Evolutionary conservation across 92 coral and sea anemone genomes (phyloP).

Genomic region (Epizoanthus ramosus): DNA sequence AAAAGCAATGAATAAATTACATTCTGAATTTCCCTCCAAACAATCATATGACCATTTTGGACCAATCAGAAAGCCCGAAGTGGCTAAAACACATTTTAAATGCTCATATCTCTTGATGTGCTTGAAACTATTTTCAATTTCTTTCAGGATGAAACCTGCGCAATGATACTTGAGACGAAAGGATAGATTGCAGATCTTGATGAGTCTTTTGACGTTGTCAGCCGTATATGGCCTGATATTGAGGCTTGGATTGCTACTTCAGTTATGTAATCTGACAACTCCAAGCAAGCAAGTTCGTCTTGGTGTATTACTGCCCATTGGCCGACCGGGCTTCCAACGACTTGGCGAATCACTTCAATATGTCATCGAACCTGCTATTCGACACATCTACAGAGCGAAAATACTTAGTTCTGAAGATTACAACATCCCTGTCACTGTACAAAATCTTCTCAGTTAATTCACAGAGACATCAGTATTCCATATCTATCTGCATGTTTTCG

Average conservation of each 20-base stretch:
- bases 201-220: conserved; percentile 6
- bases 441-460: not conserved
- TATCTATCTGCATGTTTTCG: no score
- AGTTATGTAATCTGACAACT: not conserved
- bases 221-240: conserved; percentile 16
- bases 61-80: no score
- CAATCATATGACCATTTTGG: no score
- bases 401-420: conserved; percentile 51
- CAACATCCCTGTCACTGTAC: conserved; percentile 18
- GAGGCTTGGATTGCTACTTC: conserved; percentile 12
- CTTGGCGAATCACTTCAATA: conserved; percentile 66
- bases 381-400: conserved; percentile 47
- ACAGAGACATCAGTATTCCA: no score
- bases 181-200: not conserved
- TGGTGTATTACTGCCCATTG: conserved; percentile 68
- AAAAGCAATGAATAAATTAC: no score
- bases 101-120: no score
- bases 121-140: no score
- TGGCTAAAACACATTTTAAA: no score
- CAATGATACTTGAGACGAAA: not conserved
- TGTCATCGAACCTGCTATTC: conserved; percentile 61
- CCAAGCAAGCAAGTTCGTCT: conserved; percentile 28
- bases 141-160: not conserved
- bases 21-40: no score
- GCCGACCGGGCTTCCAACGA: conserved; percentile 40